These are phyloP conservation scores for Terrapene triunguis DNA, from an alignment of 2,113 vertebrate species.

Conservation along the genomic window DNA sequence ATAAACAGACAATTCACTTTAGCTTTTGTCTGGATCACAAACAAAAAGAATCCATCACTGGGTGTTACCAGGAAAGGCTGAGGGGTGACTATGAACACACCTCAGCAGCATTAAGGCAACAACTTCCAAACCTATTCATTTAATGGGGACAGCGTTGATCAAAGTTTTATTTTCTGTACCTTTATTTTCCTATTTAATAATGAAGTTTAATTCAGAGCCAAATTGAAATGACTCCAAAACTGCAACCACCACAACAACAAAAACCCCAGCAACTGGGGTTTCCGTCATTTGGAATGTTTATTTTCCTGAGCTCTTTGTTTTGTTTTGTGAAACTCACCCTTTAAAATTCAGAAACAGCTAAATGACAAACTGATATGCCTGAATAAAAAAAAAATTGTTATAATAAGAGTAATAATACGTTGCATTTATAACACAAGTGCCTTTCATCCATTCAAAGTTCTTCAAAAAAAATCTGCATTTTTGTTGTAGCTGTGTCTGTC, in stretches of 20 bases:
- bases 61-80: not conserved
- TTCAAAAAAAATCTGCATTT: not conserved
- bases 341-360: not conserved
- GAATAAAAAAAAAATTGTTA: not conserved
- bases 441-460: not conserved
- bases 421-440: not conserved
- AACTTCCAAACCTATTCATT: not conserved
- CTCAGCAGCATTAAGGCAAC: not conserved
- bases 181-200: not conserved
- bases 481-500: not conserved
- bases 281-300: not conserved
- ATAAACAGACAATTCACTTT: not conserved
- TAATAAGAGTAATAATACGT: not conserved
- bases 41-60: not conserved
- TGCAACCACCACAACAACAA: not conserved
- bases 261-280: not conserved
- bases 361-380: not conserved
- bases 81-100: not conserved
- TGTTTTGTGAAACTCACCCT: not conserved
- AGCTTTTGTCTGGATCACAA: not conserved
- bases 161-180: not conserved
- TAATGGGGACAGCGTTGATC: not conserved
- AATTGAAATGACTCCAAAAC: not conserved
- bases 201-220: not conserved
- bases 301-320: not conserved